These are phyloP conservation scores for Noctua fimbriata DNA, from an alignment of 2,888 invertebrate species.

Conservation along the genomic window DNA sequence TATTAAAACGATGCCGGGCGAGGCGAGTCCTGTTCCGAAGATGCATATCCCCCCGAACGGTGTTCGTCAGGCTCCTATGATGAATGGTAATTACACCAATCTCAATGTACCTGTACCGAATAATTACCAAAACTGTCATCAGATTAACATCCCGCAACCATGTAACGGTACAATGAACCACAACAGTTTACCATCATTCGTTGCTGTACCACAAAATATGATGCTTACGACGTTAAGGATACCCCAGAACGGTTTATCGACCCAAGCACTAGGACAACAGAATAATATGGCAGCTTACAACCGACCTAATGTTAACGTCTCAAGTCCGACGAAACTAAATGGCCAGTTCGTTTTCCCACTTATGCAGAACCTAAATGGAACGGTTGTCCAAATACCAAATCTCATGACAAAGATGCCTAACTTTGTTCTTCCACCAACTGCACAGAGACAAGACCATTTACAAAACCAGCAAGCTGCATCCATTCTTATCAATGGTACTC, in stretches of 20 bases:
- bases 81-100: constrained; percentile 82
- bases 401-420: constrained; percentile 91
- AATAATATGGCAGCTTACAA: constrained; percentile 83
- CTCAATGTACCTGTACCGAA: constrained; percentile 84
- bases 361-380: constrained; percentile 90
- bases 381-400: constrained; percentile 91
- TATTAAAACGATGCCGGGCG: constrained; percentile 74
- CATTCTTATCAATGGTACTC: constrained; percentile 88
- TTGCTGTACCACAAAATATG: constrained; percentile 89
- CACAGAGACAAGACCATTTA: constrained; percentile 85
- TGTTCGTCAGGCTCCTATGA: constrained; percentile 84
- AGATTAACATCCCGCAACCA: constrained; percentile 83
- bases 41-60: constrained; percentile 85
- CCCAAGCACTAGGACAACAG: constrained; percentile 83
- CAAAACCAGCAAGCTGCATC: constrained; percentile 87
- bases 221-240: constrained; percentile 90
- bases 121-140: constrained; percentile 86
- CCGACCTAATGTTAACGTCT: constrained; percentile 84
- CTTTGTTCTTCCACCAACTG: constrained; percentile 85
- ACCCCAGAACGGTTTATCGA: constrained; percentile 87
- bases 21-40: constrained; percentile 84
- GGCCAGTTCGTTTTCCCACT: constrained; percentile 91
- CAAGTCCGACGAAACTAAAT: constrained; percentile 87
- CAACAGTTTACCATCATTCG: constrained; percentile 86
- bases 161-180: constrained; percentile 84